Evolutionary conservation across 2,113 vertebrate species (phyloP), one percentile per base, ranked within the genome.

Genomic region (Coptodon rendalli): DNA sequence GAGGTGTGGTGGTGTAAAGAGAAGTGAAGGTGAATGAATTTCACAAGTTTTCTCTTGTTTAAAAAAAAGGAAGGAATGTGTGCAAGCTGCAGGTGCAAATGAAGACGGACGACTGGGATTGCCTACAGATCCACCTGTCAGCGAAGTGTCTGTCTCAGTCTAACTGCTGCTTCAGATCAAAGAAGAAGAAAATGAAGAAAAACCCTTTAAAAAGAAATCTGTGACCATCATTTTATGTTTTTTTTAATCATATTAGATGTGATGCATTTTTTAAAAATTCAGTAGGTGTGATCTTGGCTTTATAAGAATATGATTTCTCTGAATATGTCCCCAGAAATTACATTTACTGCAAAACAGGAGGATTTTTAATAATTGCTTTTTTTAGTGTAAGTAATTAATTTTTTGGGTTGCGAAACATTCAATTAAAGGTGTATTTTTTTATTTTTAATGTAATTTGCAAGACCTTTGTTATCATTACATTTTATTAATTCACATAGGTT

Each of bases 101-200:
- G 83, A 89, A 88, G 86, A 86, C 5, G 79, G 81, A 88, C 79
- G 3, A 71, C 68, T 87, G 90, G 87, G 84, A 86, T 93, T 93
- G 91, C 90, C 84, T 85, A 40, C 88, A 66, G 6, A 84, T 89
- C 80, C 91, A 93, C 90, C 91, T 95, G 94, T 89, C 91, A 90
- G 86, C 14, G 36, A 87, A 78, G 52, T 78, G 85, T 61, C 89
- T 48, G 52, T 36, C 83, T 63, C 84, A 88, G 59, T 86, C 71
- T 7, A 19, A 17, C 24, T 16, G 79, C 36, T 63, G n/a, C 24
- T 43, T 43, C 10, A 59, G 29, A 40, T 38, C 17, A 45, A 27
- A 40, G 24, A 22, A 5, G 17, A 38, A n/a, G 22, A 29, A 61
- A 29, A 57, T 29, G 45, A 19, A 13, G 38, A 84, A 73, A 56